A percentile compares a stretch with the other conserved stretches of the same genome.
These are phyloP conservation scores for Scatophagus argus DNA, from an alignment of 2,113 vertebrate genomes.

Conservation along the genomic window DNA sequence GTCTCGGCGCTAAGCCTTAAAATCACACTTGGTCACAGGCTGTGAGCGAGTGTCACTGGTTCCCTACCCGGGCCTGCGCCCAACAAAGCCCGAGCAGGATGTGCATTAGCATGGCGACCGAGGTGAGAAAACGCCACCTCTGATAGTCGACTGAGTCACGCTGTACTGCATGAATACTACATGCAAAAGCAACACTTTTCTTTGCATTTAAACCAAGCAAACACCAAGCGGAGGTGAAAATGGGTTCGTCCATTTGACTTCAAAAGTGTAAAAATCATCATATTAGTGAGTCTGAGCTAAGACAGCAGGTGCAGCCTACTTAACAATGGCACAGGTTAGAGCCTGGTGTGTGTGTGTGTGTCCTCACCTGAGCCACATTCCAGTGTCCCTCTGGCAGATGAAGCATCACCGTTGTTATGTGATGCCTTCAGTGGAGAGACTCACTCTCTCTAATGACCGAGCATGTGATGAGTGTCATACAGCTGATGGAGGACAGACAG, in stretches of 20 bases:
- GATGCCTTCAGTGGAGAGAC: slow-evolving; percentile 44
- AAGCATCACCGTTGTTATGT: slow-evolving; percentile 61
- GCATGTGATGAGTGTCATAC: slow-evolving; percentile 59
- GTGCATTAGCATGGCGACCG: slow-evolving; percentile 49
- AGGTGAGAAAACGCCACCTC: slow-evolving; percentile 71
- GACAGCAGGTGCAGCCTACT: background rate
- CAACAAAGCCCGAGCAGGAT: slow-evolving; percentile 13
- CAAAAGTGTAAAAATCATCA: slow-evolving; percentile 45
- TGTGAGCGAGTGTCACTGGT: slow-evolving; percentile 26
- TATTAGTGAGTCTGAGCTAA: slow-evolving; percentile 31
- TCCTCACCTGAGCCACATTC: background rate
- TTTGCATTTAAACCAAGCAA: slow-evolving; percentile 5
- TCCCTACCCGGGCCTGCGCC: background rate
- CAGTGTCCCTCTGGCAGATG: slow-evolving; percentile 28
- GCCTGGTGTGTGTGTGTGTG: background rate
- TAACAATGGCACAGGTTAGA: background rate
- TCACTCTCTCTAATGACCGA: slow-evolving; percentile 62
- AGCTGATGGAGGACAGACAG: slow-evolving; percentile 36
- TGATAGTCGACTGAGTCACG: slow-evolving; percentile 1
- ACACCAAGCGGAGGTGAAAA: slow-evolving; percentile 28
- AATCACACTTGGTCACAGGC: slow-evolving; percentile 67
- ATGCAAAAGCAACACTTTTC: slow-evolving; percentile 28
- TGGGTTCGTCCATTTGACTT: slow-evolving; percentile 21
- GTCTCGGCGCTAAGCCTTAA: slow-evolving; percentile 52
- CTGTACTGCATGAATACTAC: slow-evolving; percentile 43